Base-by-base conservation (phyloP, 2,797 vertebrate species). In the Adelosebastes latens region DNA sequence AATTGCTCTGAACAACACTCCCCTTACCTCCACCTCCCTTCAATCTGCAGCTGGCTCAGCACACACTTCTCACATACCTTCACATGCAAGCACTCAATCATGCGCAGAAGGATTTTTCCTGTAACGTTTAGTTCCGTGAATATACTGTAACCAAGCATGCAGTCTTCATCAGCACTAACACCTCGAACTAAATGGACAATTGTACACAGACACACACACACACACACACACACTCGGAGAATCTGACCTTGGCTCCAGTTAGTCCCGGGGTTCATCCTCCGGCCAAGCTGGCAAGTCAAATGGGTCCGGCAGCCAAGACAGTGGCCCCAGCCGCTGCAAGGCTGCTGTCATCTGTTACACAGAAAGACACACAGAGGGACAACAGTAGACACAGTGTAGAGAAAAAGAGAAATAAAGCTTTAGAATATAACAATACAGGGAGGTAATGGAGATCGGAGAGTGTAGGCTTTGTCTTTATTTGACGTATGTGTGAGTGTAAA, bases 1-100 rank as follows among this genome's bases (percentile, higher is more conserved):
- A 93, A 89, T 95, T 96, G 95, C 96, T 95, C 87, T 52, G 93
- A 93, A 92, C 93, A 94, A 91, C 93, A 90, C 89, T 89, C 84
- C 70, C 70, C 84, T 84, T 87, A 82, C 93, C 91, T 92, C 92
- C 86, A 88, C 85, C 88, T 91, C 84, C 76, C 83, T 72, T 79
- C 77, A 75, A 59, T 87, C 81, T 89, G 92, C 90, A 94, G 95
- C 95, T 96, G 90, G 96, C 93, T 94, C 94, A 93, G 91, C 93
- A 94, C 68, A 87, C 82, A 25, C 79, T 80, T 78, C 72, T 83
- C 85, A 81, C 85, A 87, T 90, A 93, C 92, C 77, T 88, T 86
- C 83, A 80, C 81, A 75, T 67, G 58, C 63, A 52, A 76, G 42
- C 55, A 64, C 79, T 86, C 65, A 56, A 74, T 87, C 78, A 83